Evolutionary conservation across 2,888 invertebrate species (phyloP), one percentile per base, ranked within the genome.

Genomic region (Orthosia incerta): DNA sequence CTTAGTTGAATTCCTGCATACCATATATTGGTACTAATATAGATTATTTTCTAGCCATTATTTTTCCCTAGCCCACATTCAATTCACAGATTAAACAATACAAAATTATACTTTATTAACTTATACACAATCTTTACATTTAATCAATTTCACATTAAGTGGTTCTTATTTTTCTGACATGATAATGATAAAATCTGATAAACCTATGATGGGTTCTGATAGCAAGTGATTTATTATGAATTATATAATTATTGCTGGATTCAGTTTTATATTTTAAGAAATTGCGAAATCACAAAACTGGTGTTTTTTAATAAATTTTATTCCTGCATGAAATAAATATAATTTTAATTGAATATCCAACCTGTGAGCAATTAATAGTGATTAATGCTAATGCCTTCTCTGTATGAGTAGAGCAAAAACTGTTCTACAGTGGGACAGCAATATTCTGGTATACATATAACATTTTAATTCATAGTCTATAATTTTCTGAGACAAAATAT

Each of bases 141-240:
- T 15, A 51, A 60, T 59, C 60, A 60, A 51, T 79, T 70, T 69
- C 56, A 13, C 56, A 51, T 15, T 31, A 71, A 79, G 23, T 79
- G 51, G 15, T 57, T 51, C 3, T 48, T 48, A 55, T 50, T 48
- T 39, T 55, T 45, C 7, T 20, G 15, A 26, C 18, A 48, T 57
- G 15, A 79, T 57, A 48, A 56, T 77, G 26, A 68, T 51, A 46
- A 31, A 48, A 61, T 46, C 4, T 56, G 60, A 72, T 62, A 72
- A 79, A 51, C 23, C 9, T 31, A 4, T 56, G 20, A 12, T 60
- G 46, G 48, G 18, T 73, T n/a, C 48, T 60, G 45, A 64, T 60
- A 73, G 56, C n/a, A 72, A 51, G 16, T 48, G 26, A n/a, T 31
- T n/a, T 31, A 7, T 20, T 20, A 20, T 3, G 4, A 46, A 46